These are phyloP conservation scores for Muricea muricata DNA, from an alignment of 92 coral and sea anemone genomes.

Conservation along the genomic window DNA sequence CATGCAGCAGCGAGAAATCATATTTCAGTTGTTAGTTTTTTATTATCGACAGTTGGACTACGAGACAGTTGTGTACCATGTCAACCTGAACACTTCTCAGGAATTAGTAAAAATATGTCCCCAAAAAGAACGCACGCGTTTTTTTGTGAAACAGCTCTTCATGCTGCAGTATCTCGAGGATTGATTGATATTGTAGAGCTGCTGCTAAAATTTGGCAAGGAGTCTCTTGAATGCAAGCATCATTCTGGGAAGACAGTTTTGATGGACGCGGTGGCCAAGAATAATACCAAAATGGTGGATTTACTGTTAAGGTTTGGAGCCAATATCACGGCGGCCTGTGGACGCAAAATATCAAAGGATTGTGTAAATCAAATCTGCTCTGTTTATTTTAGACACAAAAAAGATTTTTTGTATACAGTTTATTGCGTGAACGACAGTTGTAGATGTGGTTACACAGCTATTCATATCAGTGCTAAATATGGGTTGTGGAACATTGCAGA, in stretches of 20 bases:
- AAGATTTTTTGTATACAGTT: background rate
- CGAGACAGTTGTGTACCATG: constrained; percentile 60
- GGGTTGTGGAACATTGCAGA: too few species aligned
- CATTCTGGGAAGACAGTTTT: too few species aligned
- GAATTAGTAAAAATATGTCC: background rate
- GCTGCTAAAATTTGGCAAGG: background rate
- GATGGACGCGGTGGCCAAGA: constrained; percentile 65
- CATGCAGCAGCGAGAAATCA: constrained; percentile 65
- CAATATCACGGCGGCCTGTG: too few species aligned
- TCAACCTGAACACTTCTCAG: background rate
- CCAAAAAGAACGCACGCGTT: constrained; percentile 38
- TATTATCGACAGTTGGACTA: too few species aligned
- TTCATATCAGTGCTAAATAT: background rate
- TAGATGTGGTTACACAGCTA: background rate
- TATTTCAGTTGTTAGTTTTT: constrained; percentile 18
- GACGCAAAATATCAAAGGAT: background rate
- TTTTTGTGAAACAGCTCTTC: constrained; percentile 73
- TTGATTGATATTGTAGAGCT: background rate
- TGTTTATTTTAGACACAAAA: background rate
- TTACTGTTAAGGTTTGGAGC: constrained; percentile 34
- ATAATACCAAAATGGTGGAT: constrained; percentile 27
- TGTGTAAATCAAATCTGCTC: background rate
- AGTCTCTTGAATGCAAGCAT: constrained; percentile 50
- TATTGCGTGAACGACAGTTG: background rate
- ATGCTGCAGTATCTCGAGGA: constrained; percentile 55